phyloP scores from a whole-genome alignment of 2,888 invertebrate species.

The Sialis lutaria region DNA sequence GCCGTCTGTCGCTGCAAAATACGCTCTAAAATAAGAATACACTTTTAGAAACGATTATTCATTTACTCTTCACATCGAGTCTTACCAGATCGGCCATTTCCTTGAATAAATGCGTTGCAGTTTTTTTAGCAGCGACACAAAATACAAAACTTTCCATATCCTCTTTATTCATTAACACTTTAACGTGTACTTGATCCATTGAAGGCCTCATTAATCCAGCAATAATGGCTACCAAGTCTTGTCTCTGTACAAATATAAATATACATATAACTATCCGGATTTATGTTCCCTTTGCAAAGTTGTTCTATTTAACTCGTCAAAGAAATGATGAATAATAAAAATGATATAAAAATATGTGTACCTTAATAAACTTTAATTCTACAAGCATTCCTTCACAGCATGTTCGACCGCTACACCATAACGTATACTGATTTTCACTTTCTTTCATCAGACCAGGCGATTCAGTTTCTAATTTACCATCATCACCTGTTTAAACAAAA shows the following conservation, averaged over 20 bases:
- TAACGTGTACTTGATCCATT: constrained; percentile 72
- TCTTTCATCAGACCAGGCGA: constrained; percentile 68
- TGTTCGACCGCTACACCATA: constrained; percentile 91
- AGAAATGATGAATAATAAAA: background rate
- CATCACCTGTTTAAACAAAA: constrained; percentile 44
- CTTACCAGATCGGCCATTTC: constrained; percentile 73
- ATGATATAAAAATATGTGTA: constrained; percentile 17
- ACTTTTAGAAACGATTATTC: background rate
- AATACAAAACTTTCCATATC: constrained; percentile 91
- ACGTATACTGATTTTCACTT: constrained; percentile 83
- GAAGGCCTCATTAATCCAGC: constrained; percentile 69
- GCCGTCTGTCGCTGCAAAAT: constrained; percentile 68
- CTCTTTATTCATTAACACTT: constrained; percentile 72
- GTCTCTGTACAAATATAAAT: constrained; percentile 38
- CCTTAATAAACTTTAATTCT: constrained; percentile 83
- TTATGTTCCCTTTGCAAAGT: constrained; percentile 46
- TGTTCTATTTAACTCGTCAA: background rate
- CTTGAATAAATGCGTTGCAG: constrained; percentile 65
- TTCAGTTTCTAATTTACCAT: constrained; percentile 48
- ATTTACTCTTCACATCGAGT: background rate
- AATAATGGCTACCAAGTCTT: constrained; percentile 81
- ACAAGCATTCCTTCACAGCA: constrained; percentile 96
- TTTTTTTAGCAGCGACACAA: constrained; percentile 79
- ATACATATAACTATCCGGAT: constrained; percentile 40
- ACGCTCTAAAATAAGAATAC: constrained; percentile 35